phyloP scores from a whole-genome alignment of 2,888 invertebrate genomes.

The Heteropelma amictum region DNA sequence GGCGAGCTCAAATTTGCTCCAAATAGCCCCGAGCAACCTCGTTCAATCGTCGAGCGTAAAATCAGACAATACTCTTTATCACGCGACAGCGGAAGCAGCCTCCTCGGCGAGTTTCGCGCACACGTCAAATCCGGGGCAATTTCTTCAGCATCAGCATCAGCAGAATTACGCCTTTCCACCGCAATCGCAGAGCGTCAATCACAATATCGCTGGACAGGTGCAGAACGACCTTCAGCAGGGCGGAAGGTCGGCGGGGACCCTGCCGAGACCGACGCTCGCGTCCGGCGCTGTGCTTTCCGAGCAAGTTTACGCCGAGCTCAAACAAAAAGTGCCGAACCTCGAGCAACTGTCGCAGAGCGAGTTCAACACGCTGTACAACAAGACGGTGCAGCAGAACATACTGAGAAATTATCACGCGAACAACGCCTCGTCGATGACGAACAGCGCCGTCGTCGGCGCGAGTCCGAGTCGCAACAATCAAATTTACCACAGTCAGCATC shows the following conservation, averaged over 20 bases:
- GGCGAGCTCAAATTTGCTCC: slow-evolving; percentile 51
- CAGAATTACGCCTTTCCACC: slow-evolving; percentile 50
- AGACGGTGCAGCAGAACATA: slow-evolving; percentile 75
- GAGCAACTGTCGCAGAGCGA: slow-evolving; percentile 75
- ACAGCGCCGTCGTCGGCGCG: not conserved
- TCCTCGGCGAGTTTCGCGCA: not conserved
- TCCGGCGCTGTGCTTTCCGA: slow-evolving; percentile 69
- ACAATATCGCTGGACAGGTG: slow-evolving; percentile 62
- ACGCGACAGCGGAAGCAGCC: not conserved
- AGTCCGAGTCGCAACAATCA: slow-evolving; percentile 20
- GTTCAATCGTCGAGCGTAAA: slow-evolving; percentile 22
- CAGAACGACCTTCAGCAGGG: slow-evolving; percentile 44
- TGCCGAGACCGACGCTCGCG: slow-evolving; percentile 57
- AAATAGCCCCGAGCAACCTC: slow-evolving; percentile 60
- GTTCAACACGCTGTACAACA: slow-evolving; percentile 76
- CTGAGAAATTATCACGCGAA: slow-evolving; percentile 71
- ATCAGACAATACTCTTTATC: slow-evolving; percentile 52
- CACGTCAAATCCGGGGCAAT: not conserved
- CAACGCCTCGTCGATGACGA: slow-evolving; percentile 57
- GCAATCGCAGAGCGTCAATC: slow-evolving; percentile 35
- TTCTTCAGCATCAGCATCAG: slow-evolving; percentile 13
- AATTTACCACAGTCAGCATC: slow-evolving; percentile 53
- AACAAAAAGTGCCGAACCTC: slow-evolving; percentile 74
- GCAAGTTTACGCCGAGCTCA: slow-evolving; percentile 74
- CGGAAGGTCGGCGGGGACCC: slow-evolving; percentile 17